phyloP scores from a whole-genome alignment of 2,797 vertebrate species.

The Moxostoma hubbsi region DNA sequence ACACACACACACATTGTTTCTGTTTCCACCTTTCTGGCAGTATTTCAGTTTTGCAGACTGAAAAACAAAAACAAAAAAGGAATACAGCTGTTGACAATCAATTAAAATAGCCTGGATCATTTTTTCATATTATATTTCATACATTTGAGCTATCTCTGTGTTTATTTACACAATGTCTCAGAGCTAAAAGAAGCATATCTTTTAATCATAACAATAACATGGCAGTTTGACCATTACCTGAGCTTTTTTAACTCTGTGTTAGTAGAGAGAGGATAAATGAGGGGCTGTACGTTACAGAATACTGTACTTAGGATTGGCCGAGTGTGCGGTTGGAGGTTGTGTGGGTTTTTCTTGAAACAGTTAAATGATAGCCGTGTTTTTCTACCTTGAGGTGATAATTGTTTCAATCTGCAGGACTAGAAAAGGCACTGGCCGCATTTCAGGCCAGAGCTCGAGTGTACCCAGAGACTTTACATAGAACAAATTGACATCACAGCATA shows the following conservation, averaged over 20 bases:
- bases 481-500: conserved; percentile 14
- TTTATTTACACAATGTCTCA: conserved; percentile 23
- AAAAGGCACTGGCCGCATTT: conserved; percentile 39
- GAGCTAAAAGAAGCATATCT: conserved; percentile 40
- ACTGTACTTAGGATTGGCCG: conserved; percentile 49
- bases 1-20: neutral
- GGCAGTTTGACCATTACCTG: conserved; percentile 44
- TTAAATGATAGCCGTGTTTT: conserved; percentile 61
- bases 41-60: no score
- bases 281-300: conserved; percentile 47
- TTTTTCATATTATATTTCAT: conserved; percentile 1
- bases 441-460: conserved; percentile 35
- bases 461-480: conserved; percentile 40
- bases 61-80: neutral
- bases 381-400: conserved; percentile 63
- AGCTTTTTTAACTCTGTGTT: conserved; percentile 43
- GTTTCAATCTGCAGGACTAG: conserved; percentile 62
- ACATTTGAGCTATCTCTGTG: conserved; percentile 14
- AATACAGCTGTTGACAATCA: conserved; percentile 14
- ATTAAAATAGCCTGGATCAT: neutral
- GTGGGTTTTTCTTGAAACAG: conserved; percentile 55
- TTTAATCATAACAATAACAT: conserved; percentile 19
- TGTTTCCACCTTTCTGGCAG: no score
- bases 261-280: conserved; percentile 54
- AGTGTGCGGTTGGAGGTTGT: conserved; percentile 52